phyloP scores from a whole-genome alignment of 1,140 invertebrate genomes.

The Ruditapes philippinarum region DNA sequence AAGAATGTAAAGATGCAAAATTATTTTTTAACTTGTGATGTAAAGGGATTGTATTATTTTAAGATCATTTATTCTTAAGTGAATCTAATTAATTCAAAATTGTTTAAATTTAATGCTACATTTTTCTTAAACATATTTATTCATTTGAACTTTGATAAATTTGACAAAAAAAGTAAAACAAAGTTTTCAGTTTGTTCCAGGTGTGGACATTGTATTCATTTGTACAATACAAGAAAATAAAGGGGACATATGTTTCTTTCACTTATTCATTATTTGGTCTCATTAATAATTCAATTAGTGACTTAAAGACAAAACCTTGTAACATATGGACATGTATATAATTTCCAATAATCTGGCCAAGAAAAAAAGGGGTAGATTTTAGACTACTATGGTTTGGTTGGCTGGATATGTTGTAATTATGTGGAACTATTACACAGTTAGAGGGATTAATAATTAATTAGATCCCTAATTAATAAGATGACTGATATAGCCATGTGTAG shows the following conservation, averaged over 20 bases:
- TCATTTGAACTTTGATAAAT: too few species aligned
- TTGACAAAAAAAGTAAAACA: too few species aligned
- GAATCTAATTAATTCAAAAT: too few species aligned
- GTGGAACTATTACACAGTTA: constrained; percentile 9
- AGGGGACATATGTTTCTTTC: constrained; percentile 34
- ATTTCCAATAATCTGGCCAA: constrained; percentile 4
- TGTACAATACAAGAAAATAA: too few species aligned
- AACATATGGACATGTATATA: constrained; percentile 27
- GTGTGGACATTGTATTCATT: too few species aligned
- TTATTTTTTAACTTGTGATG: too few species aligned
- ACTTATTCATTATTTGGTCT: constrained; percentile 34
- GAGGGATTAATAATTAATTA: constrained; percentile 9
- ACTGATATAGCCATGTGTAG: neutral
- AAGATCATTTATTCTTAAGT: too few species aligned
- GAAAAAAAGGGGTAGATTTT: neutral
- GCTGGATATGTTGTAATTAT: neutral
- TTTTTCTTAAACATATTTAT: too few species aligned
- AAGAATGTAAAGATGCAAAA: too few species aligned
- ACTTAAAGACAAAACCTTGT: constrained; percentile 26
- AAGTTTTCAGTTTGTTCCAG: too few species aligned
- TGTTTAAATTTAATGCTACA: too few species aligned
- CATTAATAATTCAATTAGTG: constrained; percentile 41
- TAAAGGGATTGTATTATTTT: too few species aligned
- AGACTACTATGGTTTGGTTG: neutral
- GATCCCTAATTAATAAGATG: neutral